phyloP scores from a whole-genome alignment of 2,888 invertebrate genomes.

The Lasioglossum lativentre region DNA sequence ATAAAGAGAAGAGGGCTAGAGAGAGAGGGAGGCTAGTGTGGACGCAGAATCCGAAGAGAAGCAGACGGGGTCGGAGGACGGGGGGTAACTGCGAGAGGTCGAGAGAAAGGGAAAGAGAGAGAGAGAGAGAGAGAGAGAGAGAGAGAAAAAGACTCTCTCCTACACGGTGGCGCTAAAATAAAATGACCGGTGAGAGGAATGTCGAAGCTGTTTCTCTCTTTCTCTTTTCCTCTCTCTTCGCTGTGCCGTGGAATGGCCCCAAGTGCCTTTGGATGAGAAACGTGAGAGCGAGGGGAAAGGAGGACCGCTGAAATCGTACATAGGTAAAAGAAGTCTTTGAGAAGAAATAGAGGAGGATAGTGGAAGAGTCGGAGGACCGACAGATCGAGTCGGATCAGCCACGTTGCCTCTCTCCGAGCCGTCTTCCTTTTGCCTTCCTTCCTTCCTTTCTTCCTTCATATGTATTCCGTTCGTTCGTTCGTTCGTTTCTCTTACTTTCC shows the following conservation, averaged over 20 bases:
- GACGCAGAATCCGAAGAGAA: slow-evolving; percentile 45
- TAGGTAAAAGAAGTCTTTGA: slow-evolving; percentile 42
- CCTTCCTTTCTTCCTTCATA: slow-evolving; percentile 22
- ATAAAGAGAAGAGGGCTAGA: neutral
- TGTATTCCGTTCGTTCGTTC: slow-evolving; percentile 26
- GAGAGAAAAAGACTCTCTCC: slow-evolving; percentile 54
- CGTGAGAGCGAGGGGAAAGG: slow-evolving; percentile 4
- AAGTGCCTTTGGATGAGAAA: slow-evolving; percentile 53
- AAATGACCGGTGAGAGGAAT: slow-evolving; percentile 82
- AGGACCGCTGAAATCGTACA: slow-evolving; percentile 39
- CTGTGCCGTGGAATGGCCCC: slow-evolving; percentile 51
- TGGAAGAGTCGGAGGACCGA: slow-evolving; percentile 32
- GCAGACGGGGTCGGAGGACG: slow-evolving; percentile 9
- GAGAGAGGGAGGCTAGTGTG: slow-evolving; percentile 6
- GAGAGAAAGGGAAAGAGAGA: slow-evolving; percentile 16
- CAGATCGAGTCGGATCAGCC: slow-evolving; percentile 52
- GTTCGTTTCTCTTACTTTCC: slow-evolving; percentile 24
- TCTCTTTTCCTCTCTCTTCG: neutral
- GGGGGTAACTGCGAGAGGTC: slow-evolving; percentile 6
- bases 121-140: slow-evolving; percentile 25
- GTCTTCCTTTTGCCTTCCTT: slow-evolving; percentile 5
- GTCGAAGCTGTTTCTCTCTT: slow-evolving; percentile 71
- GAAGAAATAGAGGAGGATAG: slow-evolving; percentile 38
- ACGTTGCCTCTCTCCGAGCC: slow-evolving; percentile 18
- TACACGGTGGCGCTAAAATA: slow-evolving; percentile 83